Base-by-base conservation (phyloP, 2,797 vertebrate genomes). In the Sciurus vulgaris region DNA sequence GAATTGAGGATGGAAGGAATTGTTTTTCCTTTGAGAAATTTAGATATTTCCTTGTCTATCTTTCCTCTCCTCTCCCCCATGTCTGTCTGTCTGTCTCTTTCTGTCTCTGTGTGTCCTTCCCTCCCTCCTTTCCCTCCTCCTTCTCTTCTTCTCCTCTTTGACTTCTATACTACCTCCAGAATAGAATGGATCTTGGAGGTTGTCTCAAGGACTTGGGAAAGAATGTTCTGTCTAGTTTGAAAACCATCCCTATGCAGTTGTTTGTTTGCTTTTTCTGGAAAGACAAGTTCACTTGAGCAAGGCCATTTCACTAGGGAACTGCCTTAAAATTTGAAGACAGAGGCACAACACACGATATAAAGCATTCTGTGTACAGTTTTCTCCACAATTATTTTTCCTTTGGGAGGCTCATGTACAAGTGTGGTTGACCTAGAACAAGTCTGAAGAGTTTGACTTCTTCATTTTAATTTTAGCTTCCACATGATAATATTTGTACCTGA, bases 381-480 rank as follows among this genome's bases (percentile, higher is more conserved):
- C 5, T 11, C 28, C 28, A 41, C 18, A 44, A 51, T 59, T 76
- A 69, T 38, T 95, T 89, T 83, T 79, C 12, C 22, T 0, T 76
- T 74, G 24, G 78, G 33, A 89, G 44, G 4, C 3, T 69, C 35
- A 67, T 5, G 3, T 69, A 78, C 15, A 95, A 49, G 33, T 49
- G 4, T 44, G n/a, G 33, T 78, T 69, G 24, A 72, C 65, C 26
- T 82, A 79, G 44, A 84, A 76, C 7, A 93, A 85, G 24, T 59
- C 28, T 72, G 79, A 86, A 56, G 49, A 56, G 18, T 69, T 3
- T 22, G 51, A 56, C 20, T 56, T 72, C 3, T 78, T 83, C 4
- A 2, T 86, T 87, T 90, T 85, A 59, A n/a, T 83, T 90, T 92
- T 61, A 92, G 6, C 7, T 59, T 67, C 41, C 24, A 70, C 7